Base-by-base conservation (phyloP, 2,113 vertebrate species). In the Podiceps cristatus region DNA sequence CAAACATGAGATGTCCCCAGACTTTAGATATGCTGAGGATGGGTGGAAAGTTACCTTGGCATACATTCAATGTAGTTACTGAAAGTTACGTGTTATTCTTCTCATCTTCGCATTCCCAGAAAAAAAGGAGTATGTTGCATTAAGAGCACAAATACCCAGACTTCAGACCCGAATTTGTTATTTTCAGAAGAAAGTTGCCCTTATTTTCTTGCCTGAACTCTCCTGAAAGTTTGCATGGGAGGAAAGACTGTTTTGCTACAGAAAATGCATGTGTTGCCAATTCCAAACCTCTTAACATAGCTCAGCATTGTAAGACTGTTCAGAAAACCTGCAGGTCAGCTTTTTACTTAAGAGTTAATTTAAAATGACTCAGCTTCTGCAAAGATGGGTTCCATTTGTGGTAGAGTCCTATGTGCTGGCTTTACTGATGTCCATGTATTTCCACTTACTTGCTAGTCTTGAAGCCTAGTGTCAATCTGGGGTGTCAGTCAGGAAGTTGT, bases 41-140 rank as follows among this genome's bases (percentile, higher is more conserved):
- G 88, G 37, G 25, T 88, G 42, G 55, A 73, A 90, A 88, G 62
- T 52, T 82, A 74, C 50, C 42, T 83, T n/a, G 25, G 42, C 20
- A 72, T 16, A 66, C 2, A 9, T 71, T 78, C 58, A 76, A 28
- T 3, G 3, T 4, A 75, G 17, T 55, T 69, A 85, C 31, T 55
- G 66, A 62, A 86, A 74, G 22, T 60, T 44, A 86, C 0, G 0
- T 0, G 1, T 35, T 59, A 27, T 49, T 55, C 27, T 67, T 76
- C 33, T n/a, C 19, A 47, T 56, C 28, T 42, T 64, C 62, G 27
- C 0, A 0, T 52, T 93, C 29, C 9, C 37, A 64, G 52, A 63
- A 63, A 58, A 88, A 58, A 56, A 7, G 13, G 13, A 78, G 3
- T 37, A 45, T 1, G 4, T 29, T 79, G 66, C 13, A 53, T 68